Conservation (phyloP, 2,113 vertebrate genomes). For the Tychaedon coryphoeus region DNA sequence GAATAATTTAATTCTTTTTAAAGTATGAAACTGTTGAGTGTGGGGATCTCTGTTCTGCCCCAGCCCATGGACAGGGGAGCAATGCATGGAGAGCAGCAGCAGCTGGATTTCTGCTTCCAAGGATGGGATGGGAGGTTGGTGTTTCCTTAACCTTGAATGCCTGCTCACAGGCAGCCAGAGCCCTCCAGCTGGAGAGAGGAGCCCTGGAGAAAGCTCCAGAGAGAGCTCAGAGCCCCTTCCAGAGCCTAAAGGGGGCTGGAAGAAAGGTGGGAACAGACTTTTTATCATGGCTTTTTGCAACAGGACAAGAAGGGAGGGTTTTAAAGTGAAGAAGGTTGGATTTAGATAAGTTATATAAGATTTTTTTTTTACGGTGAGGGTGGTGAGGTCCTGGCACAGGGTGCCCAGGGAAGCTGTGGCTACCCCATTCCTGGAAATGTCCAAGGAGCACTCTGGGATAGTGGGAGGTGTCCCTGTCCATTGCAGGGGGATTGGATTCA, state of each 20-base stretch:
- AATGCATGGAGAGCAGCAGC: neutral
- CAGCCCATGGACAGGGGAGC: fast-evolving
- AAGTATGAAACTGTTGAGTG: neutral
- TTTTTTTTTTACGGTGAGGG: fast-evolving
- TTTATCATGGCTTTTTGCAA: neutral
- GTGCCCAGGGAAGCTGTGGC: neutral
- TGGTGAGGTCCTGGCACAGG: fast-evolving
- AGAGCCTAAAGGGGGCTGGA: neutral
- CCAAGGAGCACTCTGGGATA: neutral
- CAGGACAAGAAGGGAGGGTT: fast-evolving
- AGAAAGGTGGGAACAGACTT: neutral
- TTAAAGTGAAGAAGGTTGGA: neutral
- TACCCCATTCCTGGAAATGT: neutral
- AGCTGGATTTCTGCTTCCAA: neutral
- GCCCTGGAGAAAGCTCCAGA: neutral
- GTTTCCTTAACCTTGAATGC: neutral
- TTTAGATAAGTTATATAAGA: neutral
- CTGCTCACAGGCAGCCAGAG: neutral
- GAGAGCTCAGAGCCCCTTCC: neutral
- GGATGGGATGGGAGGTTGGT: neutral
- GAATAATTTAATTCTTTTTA: neutral
- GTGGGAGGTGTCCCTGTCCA: neutral
- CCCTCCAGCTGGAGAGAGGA: neutral
- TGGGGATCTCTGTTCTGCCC: neutral
- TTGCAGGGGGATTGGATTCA: neutral